Base-by-base conservation (phyloP, 2,888 invertebrate genomes). In the Synergus gifuensis region DNA sequence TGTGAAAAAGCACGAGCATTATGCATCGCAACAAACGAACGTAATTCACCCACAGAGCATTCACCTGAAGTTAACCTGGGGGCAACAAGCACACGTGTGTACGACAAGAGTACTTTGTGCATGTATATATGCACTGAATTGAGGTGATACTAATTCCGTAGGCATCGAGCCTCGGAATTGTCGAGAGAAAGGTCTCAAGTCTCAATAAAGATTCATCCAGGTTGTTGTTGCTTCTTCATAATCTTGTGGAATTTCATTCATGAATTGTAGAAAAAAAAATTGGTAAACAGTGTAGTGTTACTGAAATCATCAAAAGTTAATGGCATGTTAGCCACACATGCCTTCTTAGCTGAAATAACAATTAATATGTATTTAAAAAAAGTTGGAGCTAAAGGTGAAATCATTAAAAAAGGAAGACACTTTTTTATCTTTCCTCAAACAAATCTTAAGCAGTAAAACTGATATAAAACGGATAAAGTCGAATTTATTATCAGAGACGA, bases 21-120 rank as follows among this genome's bases (percentile, higher is more conserved):
- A 16, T 49, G 69, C 49, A 69, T 69, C n/a, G 69, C 69, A 69
- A 69, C 28, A 46, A 28, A 69, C 49, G 28, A 49, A 49, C 9
- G 44, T 28, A 69, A 69, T 69, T 36, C 28, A 69, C n/a, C 22
- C 28, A 69, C 69, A 69, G 69, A 69, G 69, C 69, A 49, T 69
- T 69, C 69, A 69, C 69, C 69, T 46, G 49, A 69, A 49, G 69
- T 69, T 69, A 69, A 69, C 49, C 69, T 69, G 69, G 49, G 69
- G 69, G 46, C 69, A 69, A 49, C 22, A 16, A 46, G 69, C 28
- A 49, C 69, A 69, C 69, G 49, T 69, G 67, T 69, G 46, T n/a
- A 54, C 8, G 16, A 16, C 49, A 54, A 2, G n/a, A 49, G 49
- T 16, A 49, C 16, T 49, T 16, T 28, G 9, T 49, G n/a, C 12